A percentile compares a stretch with the other conserved stretches of the same genome.
Evolutionary conservation across 2,797 vertebrate genomes (phyloP).

Genomic region (Sebastes nivosus): DNA sequence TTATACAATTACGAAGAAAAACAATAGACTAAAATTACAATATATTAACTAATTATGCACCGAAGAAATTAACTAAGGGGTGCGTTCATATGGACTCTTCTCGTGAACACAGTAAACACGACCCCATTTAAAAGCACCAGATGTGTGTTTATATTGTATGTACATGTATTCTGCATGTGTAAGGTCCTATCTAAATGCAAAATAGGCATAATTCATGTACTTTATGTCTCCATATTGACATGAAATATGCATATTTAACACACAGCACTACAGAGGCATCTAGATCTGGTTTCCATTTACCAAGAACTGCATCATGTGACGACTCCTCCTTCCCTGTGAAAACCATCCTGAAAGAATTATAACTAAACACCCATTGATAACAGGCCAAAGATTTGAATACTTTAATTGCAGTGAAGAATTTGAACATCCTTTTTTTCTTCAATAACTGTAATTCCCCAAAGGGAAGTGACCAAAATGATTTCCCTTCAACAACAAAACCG

Average conservation of each 20-base stretch:
- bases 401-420: constrained; percentile 48
- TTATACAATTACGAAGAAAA: too few relatives aligned
- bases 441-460: constrained; percentile 19
- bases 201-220: background rate
- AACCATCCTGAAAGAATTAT: constrained; percentile 19
- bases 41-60: too few relatives aligned
- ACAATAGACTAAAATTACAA: too few relatives aligned
- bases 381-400: background rate
- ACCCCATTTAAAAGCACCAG: background rate
- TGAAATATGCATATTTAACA: background rate
- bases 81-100: too few relatives aligned
- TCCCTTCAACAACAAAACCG: constrained; percentile 6
- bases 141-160: background rate
- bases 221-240: background rate
- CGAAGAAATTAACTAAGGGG: too few relatives aligned
- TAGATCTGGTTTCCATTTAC: constrained; percentile 37
- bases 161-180: background rate
- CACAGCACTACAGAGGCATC: background rate
- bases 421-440: constrained; percentile 4
- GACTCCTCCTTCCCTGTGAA: constrained; percentile 1
- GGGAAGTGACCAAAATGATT: constrained; percentile 12
- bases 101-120: too few relatives aligned
- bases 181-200: background rate
- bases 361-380: background rate
- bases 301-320: background rate